These are phyloP conservation scores for Nycticorax nycticorax DNA, from an alignment of 2,113 vertebrate species.

Conservation along the genomic window DNA sequence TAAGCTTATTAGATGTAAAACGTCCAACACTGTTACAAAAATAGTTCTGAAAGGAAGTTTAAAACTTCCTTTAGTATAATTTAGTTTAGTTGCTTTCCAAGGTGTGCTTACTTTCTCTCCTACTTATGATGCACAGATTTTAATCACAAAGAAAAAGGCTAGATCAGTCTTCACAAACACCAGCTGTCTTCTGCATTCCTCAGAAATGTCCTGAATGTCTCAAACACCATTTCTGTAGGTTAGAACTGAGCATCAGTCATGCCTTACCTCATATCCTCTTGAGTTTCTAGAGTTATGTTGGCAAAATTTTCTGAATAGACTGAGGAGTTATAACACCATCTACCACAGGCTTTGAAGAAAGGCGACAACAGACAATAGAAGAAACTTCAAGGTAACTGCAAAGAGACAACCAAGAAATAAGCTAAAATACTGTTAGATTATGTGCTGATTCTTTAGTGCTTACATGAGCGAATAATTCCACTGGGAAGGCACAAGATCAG, in stretches of 20 bases:
- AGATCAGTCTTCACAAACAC: background rate
- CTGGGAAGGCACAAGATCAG: background rate
- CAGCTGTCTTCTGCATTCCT: background rate
- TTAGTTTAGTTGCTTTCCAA: background rate
- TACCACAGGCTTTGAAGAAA: background rate
- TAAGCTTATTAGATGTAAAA: background rate
- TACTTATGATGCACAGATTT: background rate
- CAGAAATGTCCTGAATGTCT: background rate
- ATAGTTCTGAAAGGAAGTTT: background rate
- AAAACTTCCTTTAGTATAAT: background rate
- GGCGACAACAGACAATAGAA: background rate
- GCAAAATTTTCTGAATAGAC: background rate
- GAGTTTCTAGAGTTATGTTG: background rate
- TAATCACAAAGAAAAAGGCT: background rate
- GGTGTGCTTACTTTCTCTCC: background rate
- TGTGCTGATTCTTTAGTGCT: background rate
- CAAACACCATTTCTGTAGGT: background rate
- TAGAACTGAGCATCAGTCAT: background rate
- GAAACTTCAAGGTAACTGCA: background rate
- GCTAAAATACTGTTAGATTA: background rate
- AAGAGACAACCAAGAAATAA: background rate
- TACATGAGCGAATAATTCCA: background rate
- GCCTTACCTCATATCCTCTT: fast-evolving
- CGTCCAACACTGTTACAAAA: background rate
- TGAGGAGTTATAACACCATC: background rate